Evolutionary conservation across 2,113 vertebrate species (phyloP).

Genomic region (Eurystomus gularis): DNA sequence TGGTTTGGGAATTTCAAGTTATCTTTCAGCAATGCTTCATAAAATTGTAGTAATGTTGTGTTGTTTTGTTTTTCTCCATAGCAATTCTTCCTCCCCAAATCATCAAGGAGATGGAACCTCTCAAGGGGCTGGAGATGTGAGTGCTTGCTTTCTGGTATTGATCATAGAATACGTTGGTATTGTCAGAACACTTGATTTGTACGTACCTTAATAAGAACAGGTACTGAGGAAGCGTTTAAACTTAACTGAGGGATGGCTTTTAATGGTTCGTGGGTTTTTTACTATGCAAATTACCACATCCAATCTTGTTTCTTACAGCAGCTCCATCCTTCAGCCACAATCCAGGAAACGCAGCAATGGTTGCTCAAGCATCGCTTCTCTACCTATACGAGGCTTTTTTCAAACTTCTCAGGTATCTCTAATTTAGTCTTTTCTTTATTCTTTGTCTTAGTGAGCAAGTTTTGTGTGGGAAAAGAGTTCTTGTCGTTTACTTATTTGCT

Average conservation of each 20-base stretch:
- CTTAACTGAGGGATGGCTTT: background rate
- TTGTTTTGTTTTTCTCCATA: conserved; percentile 20
- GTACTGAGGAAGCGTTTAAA: background rate
- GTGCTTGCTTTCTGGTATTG: conserved; percentile 45
- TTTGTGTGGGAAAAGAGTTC: background rate
- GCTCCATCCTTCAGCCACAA: conserved; percentile 88
- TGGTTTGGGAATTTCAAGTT: background rate
- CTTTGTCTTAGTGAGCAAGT: background rate
- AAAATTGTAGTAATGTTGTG: background rate
- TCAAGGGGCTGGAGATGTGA: conserved; percentile 83
- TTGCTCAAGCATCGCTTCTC: conserved; percentile 91
- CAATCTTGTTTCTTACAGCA: conserved; percentile 73
- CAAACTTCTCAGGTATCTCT: conserved; percentile 91
- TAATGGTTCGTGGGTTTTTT: background rate
- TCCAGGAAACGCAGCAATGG: conserved; percentile 93
- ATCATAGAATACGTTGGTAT: no score
- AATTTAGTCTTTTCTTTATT: background rate
- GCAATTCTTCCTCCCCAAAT: conserved; percentile 95
- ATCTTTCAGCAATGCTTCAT: background rate
- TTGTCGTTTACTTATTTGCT: background rate
- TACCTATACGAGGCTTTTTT: conserved; percentile 88
- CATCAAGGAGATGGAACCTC: conserved; percentile 88
- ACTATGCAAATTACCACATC: background rate
- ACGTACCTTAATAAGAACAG: background rate
- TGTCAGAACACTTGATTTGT: background rate